phyloP scores from a whole-genome alignment of 2,888 invertebrate species.

The Phengaris alcon region DNA sequence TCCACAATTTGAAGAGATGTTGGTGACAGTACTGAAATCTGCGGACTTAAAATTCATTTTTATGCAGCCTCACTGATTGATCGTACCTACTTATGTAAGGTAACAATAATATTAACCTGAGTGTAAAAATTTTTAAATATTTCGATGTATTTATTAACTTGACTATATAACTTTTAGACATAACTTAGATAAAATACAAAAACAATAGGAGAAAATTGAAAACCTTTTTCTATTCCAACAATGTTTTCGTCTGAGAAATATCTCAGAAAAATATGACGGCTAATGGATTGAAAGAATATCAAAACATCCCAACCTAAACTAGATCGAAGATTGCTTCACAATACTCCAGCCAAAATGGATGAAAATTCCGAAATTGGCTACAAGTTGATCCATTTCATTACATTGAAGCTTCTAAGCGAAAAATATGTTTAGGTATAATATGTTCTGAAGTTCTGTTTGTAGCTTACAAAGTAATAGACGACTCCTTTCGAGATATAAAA shows the following conservation, averaged over 20 bases:
- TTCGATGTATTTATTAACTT: too few relatives aligned
- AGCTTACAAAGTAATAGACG: neutral
- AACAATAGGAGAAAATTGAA: neutral
- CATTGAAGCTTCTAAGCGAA: neutral
- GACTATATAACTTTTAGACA: neutral
- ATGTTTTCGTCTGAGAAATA: neutral
- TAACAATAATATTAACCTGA: too few relatives aligned
- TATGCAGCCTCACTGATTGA: too few relatives aligned
- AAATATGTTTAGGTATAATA: neutral
- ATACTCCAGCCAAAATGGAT: constrained; percentile 12
- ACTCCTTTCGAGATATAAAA: too few relatives aligned
- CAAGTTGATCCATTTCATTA: constrained; percentile 10
- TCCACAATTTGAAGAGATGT: too few relatives aligned
- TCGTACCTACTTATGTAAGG: too few relatives aligned
- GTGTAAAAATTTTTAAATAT: too few relatives aligned
- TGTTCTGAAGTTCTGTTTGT: neutral
- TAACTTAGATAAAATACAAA: neutral
- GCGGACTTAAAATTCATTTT: too few relatives aligned
- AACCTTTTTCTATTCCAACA: neutral
- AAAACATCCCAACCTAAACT: constrained; percentile 6
- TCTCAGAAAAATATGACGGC: neutral
- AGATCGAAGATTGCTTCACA: constrained; percentile 15
- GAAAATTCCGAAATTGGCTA: neutral
- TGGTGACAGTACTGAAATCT: too few relatives aligned
- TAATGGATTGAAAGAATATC: constrained; percentile 12